phyloP scores from a whole-genome alignment of 2,113 vertebrate species.

The Syngnathus typhle region DNA sequence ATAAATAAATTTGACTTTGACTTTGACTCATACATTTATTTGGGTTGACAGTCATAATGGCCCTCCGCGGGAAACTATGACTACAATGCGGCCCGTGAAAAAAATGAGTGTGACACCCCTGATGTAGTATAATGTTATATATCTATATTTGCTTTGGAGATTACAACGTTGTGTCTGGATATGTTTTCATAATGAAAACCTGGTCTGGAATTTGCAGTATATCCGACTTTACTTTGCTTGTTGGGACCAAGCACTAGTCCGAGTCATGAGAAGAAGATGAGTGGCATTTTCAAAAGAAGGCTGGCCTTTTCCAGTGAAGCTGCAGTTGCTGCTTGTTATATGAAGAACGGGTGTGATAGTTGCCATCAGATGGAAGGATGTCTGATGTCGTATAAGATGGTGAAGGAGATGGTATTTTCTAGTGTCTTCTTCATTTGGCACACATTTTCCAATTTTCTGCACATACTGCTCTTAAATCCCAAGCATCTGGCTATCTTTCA shows the following conservation, averaged over 20 bases:
- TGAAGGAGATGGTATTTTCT: background rate
- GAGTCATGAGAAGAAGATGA: conserved; percentile 19
- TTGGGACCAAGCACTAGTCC: conserved; percentile 10
- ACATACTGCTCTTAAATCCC: background rate
- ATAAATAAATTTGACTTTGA: too few relatives aligned
- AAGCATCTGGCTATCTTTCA: conserved; percentile 4
- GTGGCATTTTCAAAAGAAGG: conserved; percentile 23
- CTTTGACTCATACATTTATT: too few relatives aligned
- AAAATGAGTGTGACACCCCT: too few relatives aligned
- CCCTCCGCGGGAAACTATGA: too few relatives aligned
- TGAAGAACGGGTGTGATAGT: background rate
- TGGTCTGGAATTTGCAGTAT: conserved; percentile 21
- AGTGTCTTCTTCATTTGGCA: background rate
- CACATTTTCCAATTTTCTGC: background rate
- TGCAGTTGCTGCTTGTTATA: background rate
- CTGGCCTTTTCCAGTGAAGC: conserved; percentile 6
- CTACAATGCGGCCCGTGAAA: too few relatives aligned
- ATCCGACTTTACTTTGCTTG: conserved; percentile 32
- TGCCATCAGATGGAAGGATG: background rate
- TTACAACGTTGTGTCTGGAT: conserved; percentile 5
- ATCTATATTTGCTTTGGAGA: conserved; percentile 14
- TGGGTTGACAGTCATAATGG: too few relatives aligned
- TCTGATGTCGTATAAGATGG: background rate
- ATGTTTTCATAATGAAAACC: conserved; percentile 11
- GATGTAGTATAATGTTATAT: background rate